Percentiles rank a stretch among this genome's conserved stretches.
These are phyloP conservation scores for Orthonychiurus folsomi DNA, from an alignment of 2,888 invertebrate species.

Conservation along the genomic window DNA sequence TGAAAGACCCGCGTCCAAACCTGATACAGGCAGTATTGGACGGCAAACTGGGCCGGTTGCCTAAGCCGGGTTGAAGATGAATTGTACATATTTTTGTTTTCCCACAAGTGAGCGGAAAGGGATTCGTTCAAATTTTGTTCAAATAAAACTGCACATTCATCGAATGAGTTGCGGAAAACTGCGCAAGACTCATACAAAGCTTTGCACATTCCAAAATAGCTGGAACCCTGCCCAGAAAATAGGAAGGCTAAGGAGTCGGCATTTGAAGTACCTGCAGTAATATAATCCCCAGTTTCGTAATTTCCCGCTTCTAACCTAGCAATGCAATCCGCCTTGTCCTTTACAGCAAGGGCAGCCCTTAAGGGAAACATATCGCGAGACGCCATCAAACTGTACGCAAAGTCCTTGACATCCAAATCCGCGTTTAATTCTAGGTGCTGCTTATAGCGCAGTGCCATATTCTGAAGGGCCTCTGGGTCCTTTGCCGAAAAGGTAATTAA, in stretches of 20 bases:
- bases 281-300: no score
- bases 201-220: constrained; percentile 9
- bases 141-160: neutral
- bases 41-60: constrained; percentile 1
- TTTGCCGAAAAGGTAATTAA: constrained; percentile 16
- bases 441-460: constrained; percentile 2
- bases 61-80: neutral
- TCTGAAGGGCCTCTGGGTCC: constrained; percentile 7
- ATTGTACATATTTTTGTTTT: neutral
- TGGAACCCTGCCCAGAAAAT: constrained; percentile 10
- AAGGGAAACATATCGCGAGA: constrained; percentile 14
- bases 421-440: neutral
- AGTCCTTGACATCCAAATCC: neutral
- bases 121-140: neutral
- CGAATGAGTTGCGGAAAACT: constrained; percentile 6
- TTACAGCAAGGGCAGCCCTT: constrained; percentile 19
- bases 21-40: constrained; percentile 3
- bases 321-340: neutral
- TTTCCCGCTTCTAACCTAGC: no score
- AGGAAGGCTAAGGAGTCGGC: no score
- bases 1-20: constrained; percentile 4
- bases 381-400: neutral
- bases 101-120: neutral
- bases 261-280: no score
- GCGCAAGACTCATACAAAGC: constrained; percentile 2